Base-by-base conservation (phyloP, 2,797 vertebrate species). In the Dipus sagitta region DNA sequence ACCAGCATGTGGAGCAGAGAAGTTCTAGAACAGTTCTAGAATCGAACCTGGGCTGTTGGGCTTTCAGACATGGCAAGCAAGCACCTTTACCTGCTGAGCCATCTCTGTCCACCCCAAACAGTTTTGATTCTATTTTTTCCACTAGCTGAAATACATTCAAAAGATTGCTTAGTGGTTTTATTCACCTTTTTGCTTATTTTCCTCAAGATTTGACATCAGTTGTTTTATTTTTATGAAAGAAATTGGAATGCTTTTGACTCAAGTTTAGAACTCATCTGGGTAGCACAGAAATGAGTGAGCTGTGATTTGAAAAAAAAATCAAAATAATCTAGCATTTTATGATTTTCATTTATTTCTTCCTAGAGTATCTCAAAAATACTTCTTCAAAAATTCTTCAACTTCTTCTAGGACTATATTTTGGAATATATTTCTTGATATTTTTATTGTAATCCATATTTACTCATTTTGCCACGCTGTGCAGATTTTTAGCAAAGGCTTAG, bases 111-210 rank as follows among this genome's bases (percentile, higher is more conserved):
- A 64, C 62, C 62, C 62, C 23, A 23, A 47, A 47, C 47, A 7
- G 18, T 77, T 87, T 13, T 32, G 38, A 38, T 38, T 38, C 90
- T 18, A 54, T 87, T 75, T 76, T 87, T 81, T 81, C 96, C 82
- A 81, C 87, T 77, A 70, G 34, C 47, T 80, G 87, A 85, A 93
- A 21, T 52, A 85, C 85, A 74, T 64, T 90, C 83, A 71, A 80
- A 90, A 70, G 76, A n/a, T 21, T 92, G 2, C 34, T 71, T 28
- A 32, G 58, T 34, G 3, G 2, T 64, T 94, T 90, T 47, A 47
- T 83, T 79, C 26, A 64, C 13, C 68, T 84, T 92, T 93, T 75
- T 28, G 64, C 77, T 70, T 95, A 64, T 80, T 23, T 62, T 75
- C 89, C 80, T 80, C 11, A 93, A 42, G 26, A 74, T 91, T 93